Evolutionary conservation across 1,140 invertebrate species (phyloP), one percentile per base, ranked within the genome.

Genomic region (Penaeus vannamei): DNA sequence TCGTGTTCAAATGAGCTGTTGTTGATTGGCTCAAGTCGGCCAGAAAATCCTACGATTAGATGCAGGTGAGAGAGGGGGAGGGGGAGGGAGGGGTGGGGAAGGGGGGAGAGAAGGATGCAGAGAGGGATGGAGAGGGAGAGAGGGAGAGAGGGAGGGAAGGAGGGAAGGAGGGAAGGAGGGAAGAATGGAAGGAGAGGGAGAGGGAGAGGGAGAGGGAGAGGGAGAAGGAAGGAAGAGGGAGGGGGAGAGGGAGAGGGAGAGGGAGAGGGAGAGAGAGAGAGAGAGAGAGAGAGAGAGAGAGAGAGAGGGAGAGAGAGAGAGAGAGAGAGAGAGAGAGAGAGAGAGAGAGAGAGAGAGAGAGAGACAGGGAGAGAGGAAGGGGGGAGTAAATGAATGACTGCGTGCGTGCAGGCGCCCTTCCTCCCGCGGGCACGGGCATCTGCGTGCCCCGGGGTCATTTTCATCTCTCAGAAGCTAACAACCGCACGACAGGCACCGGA

Each of bases 61-160:
- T 53, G 53, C 53, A 53, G 12, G 53, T 12, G 53, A 79, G 77
- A 1, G 77, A 46, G 19, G 10, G 77, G 22, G 42, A 32, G 77
- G 42, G 77, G 29, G 42, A 20, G 77, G 20, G 22, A 42, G 80
- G 60, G 80, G 59, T 42, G 59, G 80, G 60, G 80, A 82, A 42
- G 59, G 80, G 26, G 64, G 46, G 66, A 76, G 66, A 72, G 84
- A 85, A 36, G 72, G 64, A 72, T 64, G 46, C n/a, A 72, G 36
- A 85, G 64, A 72, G 66, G 76, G 66, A 46, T 64, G 76, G 66
- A 85, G 84, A 69, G 84, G 76, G 66, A 85, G 66, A 59, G 66
- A 72, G 84, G 59, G 84, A 69, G 84, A 85, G 64, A 2, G 62
- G 7, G n/a, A 22, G 3, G 2, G 7, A 3, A 12, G 7, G 1